A percentile compares a stretch with the other conserved stretches of the same genome.
Evolutionary conservation across 2,797 vertebrate species (phyloP).

Genomic region (Emys orbicularis): DNA sequence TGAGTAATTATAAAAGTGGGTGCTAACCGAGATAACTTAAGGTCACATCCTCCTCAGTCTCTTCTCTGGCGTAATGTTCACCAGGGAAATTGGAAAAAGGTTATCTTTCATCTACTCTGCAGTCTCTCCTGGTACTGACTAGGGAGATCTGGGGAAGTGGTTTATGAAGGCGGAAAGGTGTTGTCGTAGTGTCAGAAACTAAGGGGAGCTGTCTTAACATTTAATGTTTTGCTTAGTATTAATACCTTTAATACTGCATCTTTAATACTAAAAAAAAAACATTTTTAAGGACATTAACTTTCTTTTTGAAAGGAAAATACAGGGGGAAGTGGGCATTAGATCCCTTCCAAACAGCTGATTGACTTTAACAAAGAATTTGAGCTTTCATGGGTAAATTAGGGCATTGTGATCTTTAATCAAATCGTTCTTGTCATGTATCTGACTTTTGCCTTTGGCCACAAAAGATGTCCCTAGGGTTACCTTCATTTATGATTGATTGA

Average conservation of each 20-base stretch:
- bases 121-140: not conserved
- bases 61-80: not conserved
- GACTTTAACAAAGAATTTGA: not conserved
- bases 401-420: no score
- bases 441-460: not conserved
- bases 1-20: not conserved
- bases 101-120: not conserved
- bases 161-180: not conserved
- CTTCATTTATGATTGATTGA: not conserved
- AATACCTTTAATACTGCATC: not conserved
- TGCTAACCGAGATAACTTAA: not conserved
- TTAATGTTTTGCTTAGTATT: not conserved
- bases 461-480: not conserved
- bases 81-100: not conserved
- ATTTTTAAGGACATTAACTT: not conserved
- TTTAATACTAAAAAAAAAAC: no score
- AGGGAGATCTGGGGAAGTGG: not conserved
- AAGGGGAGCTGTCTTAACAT: not conserved
- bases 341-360: not conserved
- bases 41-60: not conserved
- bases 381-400: no score
- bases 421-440: not conserved
- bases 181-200: not conserved
- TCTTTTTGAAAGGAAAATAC: not conserved
- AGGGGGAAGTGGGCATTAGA: rapidly evolving